Base-by-base conservation (phyloP, 23 tunicate genomes). In the Corella eumyota region DNA sequence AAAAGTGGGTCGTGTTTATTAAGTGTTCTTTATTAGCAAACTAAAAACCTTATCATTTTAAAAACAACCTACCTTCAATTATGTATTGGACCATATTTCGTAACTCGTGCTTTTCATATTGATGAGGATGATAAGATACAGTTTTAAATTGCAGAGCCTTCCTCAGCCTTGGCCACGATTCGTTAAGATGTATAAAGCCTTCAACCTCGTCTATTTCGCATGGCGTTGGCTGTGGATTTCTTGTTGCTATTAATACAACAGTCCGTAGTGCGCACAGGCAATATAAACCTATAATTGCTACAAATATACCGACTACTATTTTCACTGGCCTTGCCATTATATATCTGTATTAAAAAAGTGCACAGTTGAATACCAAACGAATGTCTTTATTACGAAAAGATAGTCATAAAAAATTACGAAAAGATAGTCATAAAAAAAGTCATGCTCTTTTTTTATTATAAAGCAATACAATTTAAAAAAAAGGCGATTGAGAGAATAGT, bases 181-280 rank as follows among this genome's bases (percentile, higher is more conserved):
- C 36, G 2, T 44, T 34, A 30, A 28, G 21, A 17, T 60, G 45
- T 27, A 74, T 72, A 23, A 61, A 74, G 1, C 71, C 80, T 45
- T 52, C 64, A 1, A 30, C 4, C 53, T 74, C 71, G 25, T 74
- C 38, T 4, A 19, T 22, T 24, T 37, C 31, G 23, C 71, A 74
- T 20, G 67, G 32, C 31, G 69, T 28, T 19, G 62, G 56, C 1
- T 70, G 56, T 3, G 32, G 26, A 5, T 38, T 17, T 45, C 28
- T 23, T 19, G 46, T 32, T 30, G 19, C 9, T 5, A 20, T 64
- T 17, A 74, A 31, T 2, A 62, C 11, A 6, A 30, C 32, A 15
- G 80, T 74, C 60, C 80, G 28, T 3, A 55, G 1, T 4, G 44
- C 34, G 52, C 80, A 64, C 6, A 74, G 30, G 2, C 49, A 9